Conservation (phyloP, 2,113 vertebrate genomes). For the Seriola aureovittata region DNA sequence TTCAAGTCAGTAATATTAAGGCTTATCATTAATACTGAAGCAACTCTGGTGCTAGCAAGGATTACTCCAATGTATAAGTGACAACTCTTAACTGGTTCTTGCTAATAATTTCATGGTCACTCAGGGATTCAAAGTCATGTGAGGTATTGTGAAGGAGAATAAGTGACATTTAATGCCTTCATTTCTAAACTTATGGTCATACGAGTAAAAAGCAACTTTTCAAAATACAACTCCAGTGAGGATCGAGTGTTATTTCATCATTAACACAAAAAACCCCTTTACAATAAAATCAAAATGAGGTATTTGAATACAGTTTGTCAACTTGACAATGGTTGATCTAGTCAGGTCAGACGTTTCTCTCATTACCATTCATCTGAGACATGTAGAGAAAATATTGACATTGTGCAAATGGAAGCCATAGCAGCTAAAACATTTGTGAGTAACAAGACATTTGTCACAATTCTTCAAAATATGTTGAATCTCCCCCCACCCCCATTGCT, state of each 20-base stretch:
- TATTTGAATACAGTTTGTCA: neutral
- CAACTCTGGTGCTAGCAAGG: neutral
- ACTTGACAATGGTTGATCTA: neutral
- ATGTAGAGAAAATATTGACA: conserved; percentile 11
- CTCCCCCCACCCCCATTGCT: neutral
- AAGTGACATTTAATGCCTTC: conserved; percentile 27
- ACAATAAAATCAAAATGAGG: conserved; percentile 22
- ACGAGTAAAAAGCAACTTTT: neutral
- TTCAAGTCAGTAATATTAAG: neutral
- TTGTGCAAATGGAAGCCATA: conserved; percentile 46
- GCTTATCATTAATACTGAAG: neutral
- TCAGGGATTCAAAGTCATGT: neutral
- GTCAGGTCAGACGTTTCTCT: neutral
- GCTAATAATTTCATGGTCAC: neutral
- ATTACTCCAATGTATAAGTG: neutral
- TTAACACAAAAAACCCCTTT: conserved; percentile 20
- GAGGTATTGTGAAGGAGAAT: neutral
- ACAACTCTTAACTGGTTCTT: neutral
- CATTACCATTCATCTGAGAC: conserved; percentile 8
- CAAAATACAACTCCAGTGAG: conserved; percentile 8
- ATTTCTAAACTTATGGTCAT: neutral
- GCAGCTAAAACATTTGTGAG: conserved; percentile 25
- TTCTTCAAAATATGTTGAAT: neutral
- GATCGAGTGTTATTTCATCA: conserved; percentile 11
- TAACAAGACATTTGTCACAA: conserved; percentile 5